These are phyloP conservation scores for Drosophila pseudoananassae DNA, from an alignment of 1,140 invertebrate genomes.

Conservation along the genomic window DNA sequence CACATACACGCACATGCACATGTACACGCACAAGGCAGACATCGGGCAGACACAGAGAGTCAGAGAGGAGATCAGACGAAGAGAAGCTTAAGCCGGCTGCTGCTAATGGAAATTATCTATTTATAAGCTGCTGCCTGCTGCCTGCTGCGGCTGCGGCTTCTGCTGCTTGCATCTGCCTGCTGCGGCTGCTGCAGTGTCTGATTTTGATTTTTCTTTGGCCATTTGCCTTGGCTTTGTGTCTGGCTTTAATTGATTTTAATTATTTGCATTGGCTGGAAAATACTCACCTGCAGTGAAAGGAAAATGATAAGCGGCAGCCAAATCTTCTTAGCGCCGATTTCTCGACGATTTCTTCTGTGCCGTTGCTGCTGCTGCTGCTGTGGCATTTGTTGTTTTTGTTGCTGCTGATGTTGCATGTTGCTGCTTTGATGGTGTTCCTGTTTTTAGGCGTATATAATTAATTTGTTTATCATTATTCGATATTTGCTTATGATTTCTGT, in stretches of 20 bases:
- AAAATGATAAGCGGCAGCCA: constrained; percentile 79
- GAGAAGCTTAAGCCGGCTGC: constrained; percentile 36
- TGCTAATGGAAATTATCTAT: constrained; percentile 55
- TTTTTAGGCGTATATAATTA: constrained; percentile 32
- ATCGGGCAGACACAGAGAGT: constrained; percentile 15
- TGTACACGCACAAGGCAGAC: constrained; percentile 1
- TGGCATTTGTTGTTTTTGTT: constrained; percentile 22
- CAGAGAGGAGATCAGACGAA: neutral
- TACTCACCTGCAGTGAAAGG: constrained; percentile 83
- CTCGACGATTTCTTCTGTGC: constrained; percentile 56
- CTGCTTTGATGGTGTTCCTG: constrained; percentile 16
- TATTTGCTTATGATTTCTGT: constrained; percentile 16
- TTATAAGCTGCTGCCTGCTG: constrained; percentile 28
- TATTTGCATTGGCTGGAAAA: constrained; percentile 31
- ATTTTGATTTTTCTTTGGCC: too few relatives aligned
- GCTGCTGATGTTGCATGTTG: constrained; percentile 32
- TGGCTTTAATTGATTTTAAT: constrained; percentile 58
- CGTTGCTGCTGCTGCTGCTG: constrained; percentile 34
- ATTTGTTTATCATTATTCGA: constrained; percentile 42
- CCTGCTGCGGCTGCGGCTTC: too few relatives aligned
- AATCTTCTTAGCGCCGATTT: constrained; percentile 75
- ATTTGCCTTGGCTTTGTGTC: constrained; percentile 12
- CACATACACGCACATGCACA: neutral
- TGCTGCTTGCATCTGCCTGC: constrained; percentile 15
- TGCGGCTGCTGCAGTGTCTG: constrained; percentile 11